Evolutionary conservation across 2,888 invertebrate genomes (phyloP), one percentile per base, ranked within the genome.

Genomic region (Psylliodes chrysocephalus): DNA sequence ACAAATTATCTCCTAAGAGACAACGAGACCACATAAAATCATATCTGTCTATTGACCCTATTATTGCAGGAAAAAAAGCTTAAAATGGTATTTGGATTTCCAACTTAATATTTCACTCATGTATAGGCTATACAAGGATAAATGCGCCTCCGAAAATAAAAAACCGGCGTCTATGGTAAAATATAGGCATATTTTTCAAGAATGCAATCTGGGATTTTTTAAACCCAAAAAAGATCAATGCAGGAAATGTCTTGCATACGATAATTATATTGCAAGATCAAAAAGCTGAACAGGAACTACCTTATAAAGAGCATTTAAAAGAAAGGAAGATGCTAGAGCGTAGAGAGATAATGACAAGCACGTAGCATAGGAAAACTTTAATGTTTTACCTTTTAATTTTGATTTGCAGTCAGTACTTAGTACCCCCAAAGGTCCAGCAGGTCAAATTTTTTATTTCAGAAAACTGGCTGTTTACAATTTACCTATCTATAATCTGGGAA

Each of bases 351-450:
- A 71, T 51, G 77, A 77, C 47, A 76, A 75, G 67, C 47, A 22
- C n/a, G 14, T 42, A 28, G 60, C 67, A 30, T 62, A 63, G 33
- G 40, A 63, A 40, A 67, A 74, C 63, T 19, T 61, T 18, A 55
- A 60, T 25, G 53, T 71, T 40, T 60, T 77, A 14, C 40, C 72
- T 25, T 76, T 75, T n/a, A n/a, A n/a, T n/a, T n/a, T n/a, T n/a
- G n/a, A n/a, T n/a, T n/a, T n/a, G n/a, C n/a, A n/a, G n/a, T 75
- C 75, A 35, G 75, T 76, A 5, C 64, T 75, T 15, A 60, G 33
- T 22, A 72, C 72, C 12, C 77, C 75, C 19, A 76, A 77, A 70
- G 73, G 71, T 30, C 40, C 63, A 35, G 65, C 70, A 47, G 75
- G 72, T n/a, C n/a, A n/a, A n/a, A n/a, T n/a, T n/a, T n/a, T n/a